These are phyloP conservation scores for Tiliqua scincoides DNA, from an alignment of 2,113 vertebrate species.

Conservation along the genomic window DNA sequence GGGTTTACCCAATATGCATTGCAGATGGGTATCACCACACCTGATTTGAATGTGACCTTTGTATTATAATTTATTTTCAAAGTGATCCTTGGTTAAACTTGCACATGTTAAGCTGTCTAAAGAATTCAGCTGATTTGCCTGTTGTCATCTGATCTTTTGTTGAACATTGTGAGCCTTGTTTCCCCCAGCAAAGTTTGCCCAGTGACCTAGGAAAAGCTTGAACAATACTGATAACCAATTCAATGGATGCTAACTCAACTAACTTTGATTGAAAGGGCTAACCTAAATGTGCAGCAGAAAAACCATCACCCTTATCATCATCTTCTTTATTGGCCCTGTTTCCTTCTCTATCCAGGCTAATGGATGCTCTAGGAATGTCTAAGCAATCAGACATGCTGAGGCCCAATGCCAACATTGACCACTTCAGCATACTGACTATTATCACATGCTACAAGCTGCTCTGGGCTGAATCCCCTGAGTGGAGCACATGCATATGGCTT, in stretches of 20 bases:
- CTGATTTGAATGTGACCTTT: not conserved
- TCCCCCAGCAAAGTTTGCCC: not conserved
- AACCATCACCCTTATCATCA: too few relatives aligned
- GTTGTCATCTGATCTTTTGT: not conserved
- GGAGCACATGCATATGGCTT: too few relatives aligned
- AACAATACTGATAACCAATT: not conserved
- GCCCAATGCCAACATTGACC: too few relatives aligned
- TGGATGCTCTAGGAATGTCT: not conserved
- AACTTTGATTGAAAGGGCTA: not conserved
- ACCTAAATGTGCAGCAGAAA: not conserved
- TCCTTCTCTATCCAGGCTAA: not conserved
- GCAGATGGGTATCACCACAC: not conserved
- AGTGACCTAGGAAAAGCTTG: not conserved
- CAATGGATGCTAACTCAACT: not conserved
- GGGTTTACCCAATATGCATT: not conserved
- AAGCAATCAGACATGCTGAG: not conserved
- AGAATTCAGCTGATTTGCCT: not conserved
- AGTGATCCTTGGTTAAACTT: not conserved
- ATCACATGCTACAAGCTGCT: not conserved
- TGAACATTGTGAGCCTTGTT: not conserved
- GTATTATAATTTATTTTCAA: not conserved
- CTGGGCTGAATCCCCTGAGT: not conserved
- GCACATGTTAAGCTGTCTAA: not conserved
- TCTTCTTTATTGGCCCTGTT: not conserved
- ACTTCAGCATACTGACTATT: not conserved